These are phyloP conservation scores for Hapalemur alaotrensis DNA, from an alignment of 2,797 vertebrate genomes.

Conservation along the genomic window DNA sequence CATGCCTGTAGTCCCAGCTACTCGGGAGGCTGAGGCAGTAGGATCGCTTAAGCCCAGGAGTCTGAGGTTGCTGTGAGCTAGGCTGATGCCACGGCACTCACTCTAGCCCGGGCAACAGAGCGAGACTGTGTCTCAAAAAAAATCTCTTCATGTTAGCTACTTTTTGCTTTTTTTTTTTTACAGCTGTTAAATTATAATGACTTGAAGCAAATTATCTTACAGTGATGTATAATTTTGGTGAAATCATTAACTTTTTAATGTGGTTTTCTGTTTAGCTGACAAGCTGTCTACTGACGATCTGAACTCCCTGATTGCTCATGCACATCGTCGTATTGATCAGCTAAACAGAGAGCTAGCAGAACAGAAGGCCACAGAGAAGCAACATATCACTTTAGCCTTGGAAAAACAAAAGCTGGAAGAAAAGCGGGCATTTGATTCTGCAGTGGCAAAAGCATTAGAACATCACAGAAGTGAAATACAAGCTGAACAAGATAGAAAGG, in stretches of 20 bases:
- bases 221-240: not conserved
- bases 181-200: not conserved
- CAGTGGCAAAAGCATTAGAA: constrained; percentile 89
- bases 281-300: constrained; percentile 92
- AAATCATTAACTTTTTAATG: not conserved
- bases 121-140: no score
- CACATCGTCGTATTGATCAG: constrained; percentile 97
- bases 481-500: constrained; percentile 94
- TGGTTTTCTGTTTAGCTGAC: constrained; percentile 85
- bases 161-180: not conserved
- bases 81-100: no score
- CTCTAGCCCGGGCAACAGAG: no score
- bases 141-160: not conserved
- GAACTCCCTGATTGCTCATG: constrained; percentile 95
- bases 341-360: constrained; percentile 93
- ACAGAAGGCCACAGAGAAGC: constrained; percentile 92
- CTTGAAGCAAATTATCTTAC: not conserved
- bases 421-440: constrained; percentile 87
- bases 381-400: constrained; percentile 91
- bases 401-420: constrained; percentile 94
- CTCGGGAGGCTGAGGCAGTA: no score
- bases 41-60: no score
- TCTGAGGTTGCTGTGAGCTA: no score
- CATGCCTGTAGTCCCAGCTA: no score
- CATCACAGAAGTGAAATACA: constrained; percentile 88